A percentile compares a stretch with the other conserved stretches of the same genome.
Conservation (phyloP, 2,888 invertebrate species). For the Stenodera caucasica region DNA sequence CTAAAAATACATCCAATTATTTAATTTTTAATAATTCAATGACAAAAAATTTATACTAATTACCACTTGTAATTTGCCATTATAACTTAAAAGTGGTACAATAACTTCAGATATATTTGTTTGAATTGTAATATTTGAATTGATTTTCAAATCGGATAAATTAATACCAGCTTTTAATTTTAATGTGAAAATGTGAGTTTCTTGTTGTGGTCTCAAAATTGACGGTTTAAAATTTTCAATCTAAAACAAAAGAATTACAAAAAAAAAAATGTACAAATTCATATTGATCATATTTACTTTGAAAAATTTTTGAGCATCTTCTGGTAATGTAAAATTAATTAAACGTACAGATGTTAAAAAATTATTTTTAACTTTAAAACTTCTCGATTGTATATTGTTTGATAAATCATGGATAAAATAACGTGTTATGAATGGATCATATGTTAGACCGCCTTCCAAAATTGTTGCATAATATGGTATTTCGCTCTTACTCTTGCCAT, state of each 20-base stretch:
- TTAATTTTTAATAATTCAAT: background rate
- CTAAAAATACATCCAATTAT: constrained; percentile 39
- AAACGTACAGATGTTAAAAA: constrained; percentile 74
- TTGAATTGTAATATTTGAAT: constrained; percentile 65
- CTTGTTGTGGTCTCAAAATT: constrained; percentile 63
- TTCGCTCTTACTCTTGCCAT: constrained; percentile 56
- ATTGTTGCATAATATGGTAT: constrained; percentile 69
- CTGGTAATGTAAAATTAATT: constrained; percentile 68
- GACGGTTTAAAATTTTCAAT: constrained; percentile 64
- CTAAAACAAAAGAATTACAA: constrained; percentile 48
- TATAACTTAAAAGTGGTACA: constrained; percentile 72
- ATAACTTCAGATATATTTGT: constrained; percentile 75
- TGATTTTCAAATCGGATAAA: constrained; percentile 61
- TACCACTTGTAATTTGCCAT: constrained; percentile 68
- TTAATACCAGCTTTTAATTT: constrained; percentile 59
- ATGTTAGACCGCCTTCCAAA: constrained; percentile 62
- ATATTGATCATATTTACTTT: constrained; percentile 54
- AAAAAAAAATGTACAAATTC: background rate
- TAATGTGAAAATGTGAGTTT: constrained; percentile 61
- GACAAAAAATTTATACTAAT: constrained; percentile 36
- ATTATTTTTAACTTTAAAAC: constrained; percentile 66
- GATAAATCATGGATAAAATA: constrained; percentile 53
- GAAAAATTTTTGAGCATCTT: constrained; percentile 64
- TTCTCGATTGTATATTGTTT: constrained; percentile 55
- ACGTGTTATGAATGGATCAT: constrained; percentile 60